Evolutionary conservation across 1,140 invertebrate species (phyloP).

Genomic region (Neotoxoptera formosana): DNA sequence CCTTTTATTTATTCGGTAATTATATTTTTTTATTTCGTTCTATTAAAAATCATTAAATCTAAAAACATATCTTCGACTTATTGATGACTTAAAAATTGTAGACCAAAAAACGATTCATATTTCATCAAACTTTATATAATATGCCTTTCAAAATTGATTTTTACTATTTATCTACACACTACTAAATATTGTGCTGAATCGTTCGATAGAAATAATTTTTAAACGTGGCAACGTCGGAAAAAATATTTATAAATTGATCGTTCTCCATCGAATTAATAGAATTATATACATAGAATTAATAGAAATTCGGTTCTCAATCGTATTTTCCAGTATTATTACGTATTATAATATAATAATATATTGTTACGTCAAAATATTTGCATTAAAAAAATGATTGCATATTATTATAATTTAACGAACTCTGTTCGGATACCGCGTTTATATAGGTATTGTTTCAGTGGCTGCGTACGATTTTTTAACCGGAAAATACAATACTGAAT

Average conservation of each 20-base stretch:
- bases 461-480: neutral
- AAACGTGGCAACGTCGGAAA: too few species aligned
- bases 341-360: neutral
- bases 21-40: neutral
- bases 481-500: neutral
- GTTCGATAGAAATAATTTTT: too few species aligned
- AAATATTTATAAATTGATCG: too few species aligned
- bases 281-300: too few species aligned
- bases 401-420: neutral
- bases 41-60: neutral
- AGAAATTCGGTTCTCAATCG: too few species aligned
- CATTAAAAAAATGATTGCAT: neutral
- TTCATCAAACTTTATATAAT: too few species aligned
- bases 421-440: neutral
- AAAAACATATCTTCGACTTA: neutral
- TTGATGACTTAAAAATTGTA: neutral
- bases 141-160: too few species aligned
- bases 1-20: neutral
- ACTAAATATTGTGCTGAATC: too few species aligned
- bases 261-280: too few species aligned
- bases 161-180: too few species aligned
- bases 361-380: neutral
- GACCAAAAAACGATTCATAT: neutral
- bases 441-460: neutral
- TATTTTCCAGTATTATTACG: neutral